Evolutionary conservation across 2,113 vertebrate genomes (phyloP).

Genomic region (Atlantisia rogersi): DNA sequence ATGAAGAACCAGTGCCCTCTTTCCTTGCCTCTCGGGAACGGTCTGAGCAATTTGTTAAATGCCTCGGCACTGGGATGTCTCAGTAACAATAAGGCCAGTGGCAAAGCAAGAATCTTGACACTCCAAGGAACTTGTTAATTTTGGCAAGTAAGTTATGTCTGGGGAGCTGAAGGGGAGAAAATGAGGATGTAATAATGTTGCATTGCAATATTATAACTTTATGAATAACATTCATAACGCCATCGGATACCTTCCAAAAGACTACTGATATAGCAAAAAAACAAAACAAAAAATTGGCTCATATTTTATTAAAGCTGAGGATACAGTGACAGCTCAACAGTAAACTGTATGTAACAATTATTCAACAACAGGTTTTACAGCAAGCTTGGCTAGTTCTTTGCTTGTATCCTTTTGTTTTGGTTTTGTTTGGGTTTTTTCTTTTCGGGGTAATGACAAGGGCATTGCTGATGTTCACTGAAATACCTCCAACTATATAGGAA

Average conservation of each 20-base stretch:
- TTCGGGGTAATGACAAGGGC: constrained; percentile 8
- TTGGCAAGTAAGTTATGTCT: constrained; percentile 30
- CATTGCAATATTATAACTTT: constrained; percentile 20
- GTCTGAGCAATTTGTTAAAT: not conserved
- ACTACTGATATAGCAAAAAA: not conserved
- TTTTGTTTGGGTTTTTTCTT: not conserved
- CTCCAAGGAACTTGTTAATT: constrained; percentile 42
- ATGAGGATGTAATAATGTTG: not conserved
- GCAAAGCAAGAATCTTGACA: constrained; percentile 24
- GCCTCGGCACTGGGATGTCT: not conserved
- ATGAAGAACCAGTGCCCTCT: not conserved
- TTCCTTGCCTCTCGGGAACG: not conserved
- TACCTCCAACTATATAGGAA: not conserved
- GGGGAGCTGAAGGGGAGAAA: constrained; percentile 31
- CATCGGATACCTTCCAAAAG: not conserved
- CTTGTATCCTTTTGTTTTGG: constrained; percentile 20
- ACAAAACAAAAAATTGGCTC: not conserved
- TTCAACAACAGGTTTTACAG: not conserved
- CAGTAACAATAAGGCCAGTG: not conserved
- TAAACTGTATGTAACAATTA: constrained; percentile 58
- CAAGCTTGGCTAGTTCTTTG: not conserved
- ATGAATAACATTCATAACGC: constrained; percentile 3
- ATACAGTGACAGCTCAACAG: constrained; percentile 35
- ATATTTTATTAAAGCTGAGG: constrained; percentile 38
- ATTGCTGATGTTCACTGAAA: constrained; percentile 20